These are phyloP conservation scores for Pogonomyrmex barbatus DNA, from an alignment of 1,140 invertebrate genomes.

Conservation along the genomic window DNA sequence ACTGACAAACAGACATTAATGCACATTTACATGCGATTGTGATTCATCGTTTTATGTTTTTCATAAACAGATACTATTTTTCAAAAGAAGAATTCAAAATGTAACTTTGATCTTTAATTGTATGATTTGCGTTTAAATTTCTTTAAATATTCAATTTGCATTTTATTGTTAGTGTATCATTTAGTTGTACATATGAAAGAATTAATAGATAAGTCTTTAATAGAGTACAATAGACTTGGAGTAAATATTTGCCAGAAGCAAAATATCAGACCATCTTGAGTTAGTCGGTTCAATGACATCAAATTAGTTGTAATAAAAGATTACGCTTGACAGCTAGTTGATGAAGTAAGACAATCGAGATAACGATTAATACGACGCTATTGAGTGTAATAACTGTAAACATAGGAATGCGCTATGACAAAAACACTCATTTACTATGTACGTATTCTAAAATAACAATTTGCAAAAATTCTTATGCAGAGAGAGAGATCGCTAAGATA, in stretches of 20 bases:
- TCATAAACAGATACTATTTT: not conserved
- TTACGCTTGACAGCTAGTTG: not conserved
- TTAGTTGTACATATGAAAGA: not conserved
- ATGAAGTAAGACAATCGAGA: not conserved
- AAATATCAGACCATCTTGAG: not conserved
- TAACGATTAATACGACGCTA: not conserved
- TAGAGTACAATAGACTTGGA: not conserved
- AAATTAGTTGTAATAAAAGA: not conserved
- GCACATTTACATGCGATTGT: not conserved
- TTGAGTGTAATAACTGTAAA: not conserved
- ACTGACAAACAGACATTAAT: not conserved
- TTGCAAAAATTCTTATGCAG: not conserved
- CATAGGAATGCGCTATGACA: not conserved
- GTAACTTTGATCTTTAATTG: not conserved
- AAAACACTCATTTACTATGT: not conserved
- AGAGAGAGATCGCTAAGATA: not conserved
- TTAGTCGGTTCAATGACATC: not conserved
- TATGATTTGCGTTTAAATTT: not conserved
- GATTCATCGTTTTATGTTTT: not conserved
- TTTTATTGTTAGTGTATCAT: not conserved
- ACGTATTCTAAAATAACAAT: constrained; percentile 4
- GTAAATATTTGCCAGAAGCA: not conserved
- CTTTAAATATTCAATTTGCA: not conserved
- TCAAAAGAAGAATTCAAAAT: not conserved
- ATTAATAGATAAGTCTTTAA: not conserved